phyloP scores from a whole-genome alignment of 2,113 vertebrate genomes.

The Carassius carassius region DNA sequence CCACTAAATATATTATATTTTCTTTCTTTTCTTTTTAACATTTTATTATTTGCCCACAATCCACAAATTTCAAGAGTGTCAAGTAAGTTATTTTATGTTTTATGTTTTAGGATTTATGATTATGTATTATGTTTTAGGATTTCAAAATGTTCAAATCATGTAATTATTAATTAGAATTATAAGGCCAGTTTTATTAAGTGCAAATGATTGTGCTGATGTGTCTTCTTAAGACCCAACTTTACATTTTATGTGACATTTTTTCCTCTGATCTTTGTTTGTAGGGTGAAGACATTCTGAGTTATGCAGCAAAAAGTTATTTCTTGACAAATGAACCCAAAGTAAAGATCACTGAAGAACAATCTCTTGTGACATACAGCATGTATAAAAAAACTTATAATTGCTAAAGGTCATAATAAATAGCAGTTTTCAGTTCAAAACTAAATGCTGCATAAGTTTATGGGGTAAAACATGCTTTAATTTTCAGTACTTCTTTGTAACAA shows the following conservation, averaged over 20 bases:
- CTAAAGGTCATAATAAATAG: neutral
- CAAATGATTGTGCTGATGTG: neutral
- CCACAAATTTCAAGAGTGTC: neutral
- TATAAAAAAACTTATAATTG: neutral
- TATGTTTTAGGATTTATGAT: no score
- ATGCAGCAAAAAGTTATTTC: no score
- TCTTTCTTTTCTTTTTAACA: neutral
- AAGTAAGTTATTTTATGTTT: constrained; percentile 1
- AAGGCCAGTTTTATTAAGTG: neutral
- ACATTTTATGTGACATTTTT: neutral
- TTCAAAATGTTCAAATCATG: neutral
- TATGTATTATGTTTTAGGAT: neutral
- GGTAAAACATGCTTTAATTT: neutral
- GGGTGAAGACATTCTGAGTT: neutral
- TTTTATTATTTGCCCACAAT: neutral
- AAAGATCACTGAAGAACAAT: neutral
- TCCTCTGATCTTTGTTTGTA: neutral
- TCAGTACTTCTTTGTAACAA: neutral
- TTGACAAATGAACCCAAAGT: neutral
- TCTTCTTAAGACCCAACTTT: neutral
- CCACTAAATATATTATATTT: neutral
- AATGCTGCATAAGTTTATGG: neutral
- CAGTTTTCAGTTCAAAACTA: neutral
- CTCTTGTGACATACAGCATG: neutral
- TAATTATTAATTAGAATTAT: neutral